Evolutionary conservation across 2,797 vertebrate species (phyloP), one percentile per base, ranked within the genome.

Genomic region (Sebastes reedi): DNA sequence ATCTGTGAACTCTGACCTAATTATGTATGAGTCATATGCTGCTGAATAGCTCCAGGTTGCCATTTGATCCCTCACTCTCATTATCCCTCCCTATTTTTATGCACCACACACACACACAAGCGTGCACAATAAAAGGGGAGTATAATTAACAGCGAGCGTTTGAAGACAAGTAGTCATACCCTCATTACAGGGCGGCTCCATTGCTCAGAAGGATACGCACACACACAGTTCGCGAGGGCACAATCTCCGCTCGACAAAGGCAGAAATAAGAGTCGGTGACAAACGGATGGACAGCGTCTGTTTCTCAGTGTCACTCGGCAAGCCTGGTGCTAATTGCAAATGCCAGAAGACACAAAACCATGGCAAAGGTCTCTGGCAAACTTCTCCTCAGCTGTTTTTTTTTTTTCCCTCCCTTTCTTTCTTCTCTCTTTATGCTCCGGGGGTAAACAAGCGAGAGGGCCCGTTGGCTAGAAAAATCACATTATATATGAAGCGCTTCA

Each of bases 361-460:
- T 91, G 88, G 89, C 93, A 89, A 93, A 94, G 92, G 91, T 94
- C 93, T 85, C 75, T 3, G 55, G 86, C 77, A 90, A 91, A 94
- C 87, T 88, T 91, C 81, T 86, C 76, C 68, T 55, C 64, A 27
- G 65, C 70, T 77, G 29, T 52, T n/a, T 72, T 54, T 46, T n/a
- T n/a, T 60, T 77, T 67, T 72, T n/a, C 3, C 7, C 61, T 50
- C 27, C 32, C 64, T 36, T 54, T 6, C 62, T 70, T 81, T 66
- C 67, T 66, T 85, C 65, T 60, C 77, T 74, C 71, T 88, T 79
- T 27, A 78, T 70, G 93, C 94, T 95, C 42, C 83, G 14, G 93
- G 95, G 93, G 90, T 96, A 95, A 96, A 95, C 94, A 95, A 93
- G 90, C 66, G 72, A 69, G 42, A 84, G 77, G 81, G 77, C 91